Conservation (phyloP, 2,888 invertebrate genomes). For the Phasia obesa region DNA sequence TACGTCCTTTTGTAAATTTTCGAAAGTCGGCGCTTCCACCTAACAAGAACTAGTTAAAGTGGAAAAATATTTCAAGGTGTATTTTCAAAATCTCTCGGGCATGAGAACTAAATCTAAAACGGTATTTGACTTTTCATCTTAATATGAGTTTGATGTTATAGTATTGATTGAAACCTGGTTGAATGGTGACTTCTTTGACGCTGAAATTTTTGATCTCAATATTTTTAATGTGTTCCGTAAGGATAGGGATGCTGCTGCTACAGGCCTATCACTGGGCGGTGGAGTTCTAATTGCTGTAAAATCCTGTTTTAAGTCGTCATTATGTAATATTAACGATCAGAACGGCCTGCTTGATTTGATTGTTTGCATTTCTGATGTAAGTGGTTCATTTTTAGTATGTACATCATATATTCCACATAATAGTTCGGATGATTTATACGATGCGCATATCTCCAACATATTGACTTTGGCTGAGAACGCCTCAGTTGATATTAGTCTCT, state of each 20-base stretch:
- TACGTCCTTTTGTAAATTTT: too few relatives aligned
- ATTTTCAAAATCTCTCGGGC: background rate
- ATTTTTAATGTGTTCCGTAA: background rate
- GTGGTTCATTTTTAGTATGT: background rate
- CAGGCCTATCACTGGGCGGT: background rate
- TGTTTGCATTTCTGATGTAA: background rate
- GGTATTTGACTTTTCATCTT: background rate
- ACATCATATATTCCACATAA: background rate
- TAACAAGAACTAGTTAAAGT: too few relatives aligned
- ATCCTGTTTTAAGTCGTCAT: background rate
- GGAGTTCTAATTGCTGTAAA: background rate
- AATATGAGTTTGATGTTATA: background rate
- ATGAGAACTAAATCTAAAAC: background rate
- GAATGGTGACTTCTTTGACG: background rate
- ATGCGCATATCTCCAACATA: background rate
- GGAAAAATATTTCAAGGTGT: background rate
- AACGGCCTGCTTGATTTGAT: background rate
- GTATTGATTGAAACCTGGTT: background rate
- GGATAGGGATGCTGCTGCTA: too few relatives aligned
- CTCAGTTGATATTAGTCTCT: background rate
- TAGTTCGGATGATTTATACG: background rate
- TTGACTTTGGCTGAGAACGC: background rate
- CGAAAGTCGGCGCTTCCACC: too few relatives aligned
- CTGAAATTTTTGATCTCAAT: background rate
- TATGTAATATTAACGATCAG: background rate